Percentiles rank a stretch among this genome's conserved stretches.
These are phyloP conservation scores for Dasysyrphus albostriatus DNA, from an alignment of 2,888 invertebrate species.

Conservation along the genomic window DNA sequence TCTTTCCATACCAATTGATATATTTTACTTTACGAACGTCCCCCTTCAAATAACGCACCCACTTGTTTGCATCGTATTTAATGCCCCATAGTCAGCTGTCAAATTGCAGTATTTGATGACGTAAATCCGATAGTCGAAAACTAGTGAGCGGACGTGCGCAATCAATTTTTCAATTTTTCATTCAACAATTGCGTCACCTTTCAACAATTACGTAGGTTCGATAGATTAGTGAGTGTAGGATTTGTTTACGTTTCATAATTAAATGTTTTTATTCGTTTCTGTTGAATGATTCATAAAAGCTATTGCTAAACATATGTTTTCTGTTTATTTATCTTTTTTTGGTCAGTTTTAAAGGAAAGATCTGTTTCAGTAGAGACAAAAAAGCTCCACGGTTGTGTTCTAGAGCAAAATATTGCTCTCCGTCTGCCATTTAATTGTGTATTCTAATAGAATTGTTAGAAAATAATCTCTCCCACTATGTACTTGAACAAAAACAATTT, in stretches of 20 bases:
- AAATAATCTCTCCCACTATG: constrained; percentile 66
- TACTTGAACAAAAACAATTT: constrained; percentile 57
- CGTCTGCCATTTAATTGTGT: constrained; percentile 1
- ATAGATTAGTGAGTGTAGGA: constrained; percentile 1
- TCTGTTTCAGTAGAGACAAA: constrained; percentile 10
- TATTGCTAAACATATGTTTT: constrained; percentile 58
- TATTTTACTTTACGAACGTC: neutral
- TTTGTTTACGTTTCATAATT: constrained; percentile 60
- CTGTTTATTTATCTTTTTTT: constrained; percentile 53
- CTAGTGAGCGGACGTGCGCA: too few species aligned
- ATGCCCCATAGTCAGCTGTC: constrained; percentile 54
- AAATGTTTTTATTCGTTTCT: constrained; percentile 43
- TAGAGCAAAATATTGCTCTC: constrained; percentile 32
- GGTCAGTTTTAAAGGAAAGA: neutral
- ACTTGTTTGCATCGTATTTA: constrained; percentile 25
- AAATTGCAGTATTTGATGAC: constrained; percentile 25
- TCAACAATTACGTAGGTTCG: neutral
- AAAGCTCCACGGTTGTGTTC: constrained; percentile 41
- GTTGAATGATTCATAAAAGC: constrained; percentile 54
- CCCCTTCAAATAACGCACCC: constrained; percentile 28
- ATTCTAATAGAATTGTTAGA: constrained; percentile 3
- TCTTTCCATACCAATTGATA: too few species aligned
- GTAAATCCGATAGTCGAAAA: neutral
- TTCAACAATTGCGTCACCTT: constrained; percentile 56
- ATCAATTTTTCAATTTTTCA: neutral